Conservation (phyloP, 2,113 vertebrate genomes). For the Hymenochirus boettgeri region DNA sequence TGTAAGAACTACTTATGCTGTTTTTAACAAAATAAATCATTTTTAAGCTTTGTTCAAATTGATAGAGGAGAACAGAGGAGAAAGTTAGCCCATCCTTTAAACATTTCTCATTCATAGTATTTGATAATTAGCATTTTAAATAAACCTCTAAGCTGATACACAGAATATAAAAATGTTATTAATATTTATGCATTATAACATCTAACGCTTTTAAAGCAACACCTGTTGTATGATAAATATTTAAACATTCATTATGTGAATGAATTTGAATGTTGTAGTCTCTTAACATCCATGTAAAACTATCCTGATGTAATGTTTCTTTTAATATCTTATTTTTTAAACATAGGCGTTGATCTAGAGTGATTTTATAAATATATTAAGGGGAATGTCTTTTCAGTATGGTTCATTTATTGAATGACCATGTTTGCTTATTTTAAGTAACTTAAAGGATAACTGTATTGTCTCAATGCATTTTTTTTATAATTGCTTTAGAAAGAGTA, state of each 20-base stretch:
- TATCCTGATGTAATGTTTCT: constrained; percentile 21
- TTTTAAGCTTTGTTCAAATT: constrained; percentile 22
- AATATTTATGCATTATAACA: constrained; percentile 40
- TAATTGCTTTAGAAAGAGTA: too few relatives aligned
- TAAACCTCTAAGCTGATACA: constrained; percentile 22
- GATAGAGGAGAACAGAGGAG: constrained; percentile 19
- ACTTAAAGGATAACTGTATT: too few relatives aligned
- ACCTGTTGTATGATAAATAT: constrained; percentile 42
- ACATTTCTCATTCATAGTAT: constrained; percentile 25
- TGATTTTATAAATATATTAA: too few relatives aligned
- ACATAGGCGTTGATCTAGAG: background rate
- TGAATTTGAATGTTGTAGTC: constrained; percentile 34
- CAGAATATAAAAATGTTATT: constrained; percentile 38
- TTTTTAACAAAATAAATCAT: constrained; percentile 29
- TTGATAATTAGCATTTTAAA: constrained; percentile 29
- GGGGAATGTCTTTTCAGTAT: too few relatives aligned
- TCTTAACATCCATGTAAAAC: constrained; percentile 39
- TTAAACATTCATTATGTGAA: constrained; percentile 39
- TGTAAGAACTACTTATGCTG: too few relatives aligned
- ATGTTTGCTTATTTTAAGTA: too few relatives aligned
- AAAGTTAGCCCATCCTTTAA: constrained; percentile 16
- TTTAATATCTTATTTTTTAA: constrained; percentile 18
- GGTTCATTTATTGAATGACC: too few relatives aligned
- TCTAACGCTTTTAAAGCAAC: constrained; percentile 34
- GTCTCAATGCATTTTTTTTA: too few relatives aligned